Evolutionary conservation across 2,888 invertebrate species (phyloP).

Genomic region (Phanerotoma sp.): DNA sequence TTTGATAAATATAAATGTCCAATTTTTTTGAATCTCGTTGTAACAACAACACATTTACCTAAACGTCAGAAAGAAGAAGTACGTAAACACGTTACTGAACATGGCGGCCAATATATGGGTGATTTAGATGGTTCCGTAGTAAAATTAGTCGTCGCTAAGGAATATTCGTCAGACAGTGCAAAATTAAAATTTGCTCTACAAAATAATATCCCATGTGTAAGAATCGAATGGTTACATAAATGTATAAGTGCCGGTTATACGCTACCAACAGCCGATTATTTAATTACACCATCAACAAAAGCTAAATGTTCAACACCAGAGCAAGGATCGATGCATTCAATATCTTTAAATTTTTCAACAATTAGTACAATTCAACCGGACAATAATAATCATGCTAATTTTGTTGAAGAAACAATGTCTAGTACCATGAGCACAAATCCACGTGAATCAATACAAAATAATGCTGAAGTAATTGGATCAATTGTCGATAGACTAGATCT

Average conservation of each 20-base stretch:
- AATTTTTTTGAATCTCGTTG: slow-evolving; percentile 74
- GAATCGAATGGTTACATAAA: slow-evolving; percentile 77
- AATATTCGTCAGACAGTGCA: slow-evolving; percentile 61
- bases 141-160: slow-evolving; percentile 59
- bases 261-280: slow-evolving; percentile 64
- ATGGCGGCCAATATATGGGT: slow-evolving; percentile 69
- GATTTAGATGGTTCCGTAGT: slow-evolving; percentile 62
- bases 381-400: slow-evolving; percentile 27
- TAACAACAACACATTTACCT: slow-evolving; percentile 76
- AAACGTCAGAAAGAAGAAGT: slow-evolving; percentile 66
- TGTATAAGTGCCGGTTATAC: slow-evolving; percentile 74
- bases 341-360: slow-evolving; percentile 58
- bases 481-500: slow-evolving; percentile 60
- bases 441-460: background rate
- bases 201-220: slow-evolving; percentile 70
- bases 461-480: slow-evolving; percentile 35
- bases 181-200: slow-evolving; percentile 68
- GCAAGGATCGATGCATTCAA: slow-evolving; percentile 45
- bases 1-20: slow-evolving; percentile 68
- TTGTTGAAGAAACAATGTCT: slow-evolving; percentile 45
- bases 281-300: slow-evolving; percentile 59
- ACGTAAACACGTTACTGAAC: slow-evolving; percentile 67
- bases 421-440: slow-evolving; percentile 35
- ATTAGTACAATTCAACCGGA: slow-evolving; percentile 57
- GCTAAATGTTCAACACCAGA: slow-evolving; percentile 71